Base-by-base conservation (phyloP, 2,888 invertebrate species). In the Achlya flavicornis region DNA sequence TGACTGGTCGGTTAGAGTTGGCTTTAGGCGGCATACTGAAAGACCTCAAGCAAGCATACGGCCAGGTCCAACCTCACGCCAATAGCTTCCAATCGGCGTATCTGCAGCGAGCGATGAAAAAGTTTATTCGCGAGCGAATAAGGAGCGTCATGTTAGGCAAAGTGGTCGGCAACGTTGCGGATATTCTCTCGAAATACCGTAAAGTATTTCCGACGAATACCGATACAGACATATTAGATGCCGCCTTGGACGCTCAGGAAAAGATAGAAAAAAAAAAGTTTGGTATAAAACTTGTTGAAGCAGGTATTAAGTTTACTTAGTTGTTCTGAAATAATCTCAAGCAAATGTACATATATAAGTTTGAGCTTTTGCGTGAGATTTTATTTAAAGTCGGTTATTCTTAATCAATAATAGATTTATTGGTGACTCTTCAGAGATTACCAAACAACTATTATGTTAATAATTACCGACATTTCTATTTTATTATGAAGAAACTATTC, bases 1-100 rank as follows among this genome's bases (percentile, higher is more conserved):
- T 89, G 70, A 78, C 69, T 35, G 91, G 92, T 48, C 87, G 92
- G n/a, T 70, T 93, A 64, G 92, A 91, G 78, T 72, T 91, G 63
- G 88, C 87, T 26, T 71, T 93, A 62, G 92, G 92, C 63, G 64
- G 59, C 53, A 80, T 93, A 57, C 66, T 91, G 64, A 90, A 89
- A 76, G 79, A 87, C 38, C 72, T 91, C 46, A 85, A 78, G 70
- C 61, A 66, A 5, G 62, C 69, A 57, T 75, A 70, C 63, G 68
- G 67, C 38, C 35, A 61, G 2, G 62, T 66, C 6, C 61, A 69
- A 14, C 61, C 64, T 1, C 66, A 78, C 62, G 63, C 43, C 8
- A 12, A 43, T 5, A 19, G 68, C 57, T 73, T 84, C 68, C 64
- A 63, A 33, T 63, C 71, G 32, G 12, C 65, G 32, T 61, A 67